These are phyloP conservation scores for Xiphophorus couchianus DNA, from an alignment of 2,113 vertebrate species.

Conservation along the genomic window DNA sequence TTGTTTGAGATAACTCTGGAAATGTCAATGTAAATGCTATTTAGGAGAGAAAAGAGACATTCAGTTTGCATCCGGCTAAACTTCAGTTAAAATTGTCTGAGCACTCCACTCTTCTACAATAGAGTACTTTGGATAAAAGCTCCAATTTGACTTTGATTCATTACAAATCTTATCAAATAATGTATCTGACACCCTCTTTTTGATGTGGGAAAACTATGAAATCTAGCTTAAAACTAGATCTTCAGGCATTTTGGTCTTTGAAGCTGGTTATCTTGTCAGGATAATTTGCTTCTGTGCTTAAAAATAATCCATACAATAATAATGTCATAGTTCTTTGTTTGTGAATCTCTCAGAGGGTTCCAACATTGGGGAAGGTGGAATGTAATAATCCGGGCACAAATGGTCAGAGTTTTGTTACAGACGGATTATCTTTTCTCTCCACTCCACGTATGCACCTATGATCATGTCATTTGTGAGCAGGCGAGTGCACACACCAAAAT, in stretches of 20 bases:
- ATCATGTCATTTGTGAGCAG: constrained; percentile 21
- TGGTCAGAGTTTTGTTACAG: constrained; percentile 60
- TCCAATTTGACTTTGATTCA: constrained; percentile 7
- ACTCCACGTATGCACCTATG: constrained; percentile 48
- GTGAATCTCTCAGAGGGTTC: constrained; percentile 33
- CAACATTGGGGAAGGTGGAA: constrained; percentile 41
- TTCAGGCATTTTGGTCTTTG: constrained; percentile 44
- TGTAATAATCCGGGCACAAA: constrained; percentile 61
- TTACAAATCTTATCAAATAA: constrained; percentile 13
- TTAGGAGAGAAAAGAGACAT: constrained; percentile 20
- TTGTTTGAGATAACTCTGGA: constrained; percentile 34
- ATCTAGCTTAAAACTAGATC: constrained; percentile 22
- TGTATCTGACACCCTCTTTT: constrained; percentile 1
- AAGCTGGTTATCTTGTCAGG: constrained; percentile 59
- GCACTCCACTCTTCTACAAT: not conserved
- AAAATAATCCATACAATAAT: constrained; percentile 68
- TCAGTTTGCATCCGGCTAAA: constrained; percentile 13
- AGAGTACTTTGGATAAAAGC: too few species aligned
- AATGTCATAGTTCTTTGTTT: constrained; percentile 32
- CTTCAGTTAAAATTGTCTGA: not conserved
- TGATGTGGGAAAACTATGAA: constrained; percentile 4
- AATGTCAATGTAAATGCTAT: constrained; percentile 36
- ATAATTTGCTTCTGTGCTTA: constrained; percentile 42
- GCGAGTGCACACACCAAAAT: constrained; percentile 3
- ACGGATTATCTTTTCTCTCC: constrained; percentile 54